These are phyloP conservation scores for Platerodrilus igneus DNA, from an alignment of 2,888 invertebrate species.

Conservation along the genomic window DNA sequence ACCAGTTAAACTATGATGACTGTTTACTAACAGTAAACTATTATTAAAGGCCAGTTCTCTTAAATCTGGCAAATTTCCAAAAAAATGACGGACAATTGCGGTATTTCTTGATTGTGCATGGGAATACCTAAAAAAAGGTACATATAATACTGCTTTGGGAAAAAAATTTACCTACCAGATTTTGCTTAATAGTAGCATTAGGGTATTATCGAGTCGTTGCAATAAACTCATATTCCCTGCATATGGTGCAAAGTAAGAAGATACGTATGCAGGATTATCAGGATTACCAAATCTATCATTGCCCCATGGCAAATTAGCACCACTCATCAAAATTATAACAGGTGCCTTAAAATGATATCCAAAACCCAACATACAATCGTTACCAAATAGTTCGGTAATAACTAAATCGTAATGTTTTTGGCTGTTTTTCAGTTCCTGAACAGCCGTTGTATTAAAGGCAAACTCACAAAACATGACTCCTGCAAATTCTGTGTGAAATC, in stretches of 20 bases:
- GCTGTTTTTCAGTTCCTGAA: slow-evolving; percentile 29
- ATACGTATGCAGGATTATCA: slow-evolving; percentile 54
- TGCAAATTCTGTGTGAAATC: slow-evolving; percentile 14
- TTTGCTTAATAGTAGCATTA: slow-evolving; percentile 33
- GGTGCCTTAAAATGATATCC: slow-evolving; percentile 53
- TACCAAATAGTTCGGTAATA: slow-evolving; percentile 54
- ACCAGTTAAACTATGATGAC: slow-evolving; percentile 53
- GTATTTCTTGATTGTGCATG: slow-evolving; percentile 30
- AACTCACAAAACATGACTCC: slow-evolving; percentile 29
- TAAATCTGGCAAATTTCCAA: slow-evolving; percentile 48
- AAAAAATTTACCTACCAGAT: slow-evolving; percentile 10
- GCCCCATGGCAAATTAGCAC: slow-evolving; percentile 53
- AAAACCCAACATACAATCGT: slow-evolving; percentile 55
- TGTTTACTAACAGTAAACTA: slow-evolving; percentile 52
- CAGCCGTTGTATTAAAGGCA: slow-evolving; percentile 26
- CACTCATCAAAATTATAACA: slow-evolving; percentile 53
- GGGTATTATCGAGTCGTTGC: slow-evolving; percentile 51
- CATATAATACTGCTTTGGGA: background rate
- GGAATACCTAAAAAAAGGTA: slow-evolving; percentile 20
- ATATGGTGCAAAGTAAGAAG: slow-evolving; percentile 51
- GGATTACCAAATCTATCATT: slow-evolving; percentile 52
- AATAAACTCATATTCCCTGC: slow-evolving; percentile 50
- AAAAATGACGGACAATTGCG: slow-evolving; percentile 50
- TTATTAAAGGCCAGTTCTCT: slow-evolving; percentile 49
- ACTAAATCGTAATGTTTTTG: slow-evolving; percentile 54